Conservation (phyloP, 2,113 vertebrate genomes). For the Xiphophorus couchianus region DNA sequence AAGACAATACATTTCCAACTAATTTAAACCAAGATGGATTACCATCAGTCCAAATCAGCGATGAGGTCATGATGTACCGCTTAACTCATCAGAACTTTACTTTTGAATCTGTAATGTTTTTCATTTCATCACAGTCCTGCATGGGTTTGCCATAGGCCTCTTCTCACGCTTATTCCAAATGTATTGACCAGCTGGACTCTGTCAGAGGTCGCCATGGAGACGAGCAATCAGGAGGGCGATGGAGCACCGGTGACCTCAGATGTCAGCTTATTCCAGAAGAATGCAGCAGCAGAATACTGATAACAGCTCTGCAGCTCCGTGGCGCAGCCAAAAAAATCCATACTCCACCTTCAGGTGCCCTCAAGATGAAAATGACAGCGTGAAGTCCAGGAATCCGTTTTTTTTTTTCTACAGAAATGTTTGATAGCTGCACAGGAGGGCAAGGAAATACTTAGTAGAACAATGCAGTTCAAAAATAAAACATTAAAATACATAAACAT, state of each 20-base stretch:
- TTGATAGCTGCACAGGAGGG: not conserved
- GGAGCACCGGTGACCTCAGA: slow-evolving; percentile 43
- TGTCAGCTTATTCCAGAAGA: slow-evolving; percentile 38
- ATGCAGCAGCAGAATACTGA: slow-evolving; percentile 49
- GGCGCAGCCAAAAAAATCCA: slow-evolving; percentile 38
- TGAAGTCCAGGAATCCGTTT: not conserved
- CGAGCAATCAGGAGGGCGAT: slow-evolving; percentile 50
- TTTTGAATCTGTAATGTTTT: slow-evolving; percentile 24
- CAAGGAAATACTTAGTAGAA: not conserved
- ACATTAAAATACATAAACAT: not conserved
- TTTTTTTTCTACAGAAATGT: not conserved
- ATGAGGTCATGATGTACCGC: not conserved
- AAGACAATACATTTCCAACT: not conserved
- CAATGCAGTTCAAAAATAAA: not conserved
- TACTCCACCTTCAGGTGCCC: slow-evolving; percentile 40
- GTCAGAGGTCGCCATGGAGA: slow-evolving; percentile 56
- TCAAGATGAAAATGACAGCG: slow-evolving; percentile 15
- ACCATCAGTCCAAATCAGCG: not conserved
- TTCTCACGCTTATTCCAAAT: slow-evolving; percentile 5
- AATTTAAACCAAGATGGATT: not conserved
- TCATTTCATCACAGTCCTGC: slow-evolving; percentile 10
- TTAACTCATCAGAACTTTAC: not conserved
- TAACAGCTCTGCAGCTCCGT: slow-evolving; percentile 23
- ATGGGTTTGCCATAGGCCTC: slow-evolving; percentile 17
- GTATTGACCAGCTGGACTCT: slow-evolving; percentile 46